Evolutionary conservation across 2,113 vertebrate species (phyloP).

Genomic region (Himantopus leucocephalus): DNA sequence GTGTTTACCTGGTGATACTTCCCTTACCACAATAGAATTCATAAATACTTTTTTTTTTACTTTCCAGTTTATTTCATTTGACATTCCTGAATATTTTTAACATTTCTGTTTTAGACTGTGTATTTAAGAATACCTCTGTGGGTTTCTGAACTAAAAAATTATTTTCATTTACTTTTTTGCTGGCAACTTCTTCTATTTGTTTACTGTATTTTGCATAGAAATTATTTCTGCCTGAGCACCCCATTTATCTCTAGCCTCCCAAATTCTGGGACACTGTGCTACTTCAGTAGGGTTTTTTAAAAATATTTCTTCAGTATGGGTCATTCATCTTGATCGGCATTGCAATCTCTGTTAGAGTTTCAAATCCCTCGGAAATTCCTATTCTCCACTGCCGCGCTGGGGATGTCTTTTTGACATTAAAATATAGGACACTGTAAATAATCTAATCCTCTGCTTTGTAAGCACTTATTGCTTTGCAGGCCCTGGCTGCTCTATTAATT

Average conservation of each 20-base stretch:
- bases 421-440: background rate
- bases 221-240: background rate
- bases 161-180: background rate
- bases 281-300: background rate
- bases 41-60: background rate
- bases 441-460: background rate
- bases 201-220: background rate
- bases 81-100: background rate
- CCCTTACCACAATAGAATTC: slow-evolving; percentile 18
- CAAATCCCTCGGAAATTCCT: background rate
- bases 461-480: background rate
- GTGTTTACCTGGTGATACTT: slow-evolving; percentile 45
- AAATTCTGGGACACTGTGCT: background rate
- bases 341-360: background rate
- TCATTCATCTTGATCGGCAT: background rate
- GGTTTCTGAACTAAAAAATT: background rate
- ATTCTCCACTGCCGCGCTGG: fast-evolving
- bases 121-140: background rate
- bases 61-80: background rate
- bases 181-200: background rate
- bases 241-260: background rate
- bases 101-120: background rate
- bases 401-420: background rate
- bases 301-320: background rate
- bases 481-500: background rate